phyloP scores from a whole-genome alignment of 2,113 vertebrate genomes.

The Xiphophorus couchianus region DNA sequence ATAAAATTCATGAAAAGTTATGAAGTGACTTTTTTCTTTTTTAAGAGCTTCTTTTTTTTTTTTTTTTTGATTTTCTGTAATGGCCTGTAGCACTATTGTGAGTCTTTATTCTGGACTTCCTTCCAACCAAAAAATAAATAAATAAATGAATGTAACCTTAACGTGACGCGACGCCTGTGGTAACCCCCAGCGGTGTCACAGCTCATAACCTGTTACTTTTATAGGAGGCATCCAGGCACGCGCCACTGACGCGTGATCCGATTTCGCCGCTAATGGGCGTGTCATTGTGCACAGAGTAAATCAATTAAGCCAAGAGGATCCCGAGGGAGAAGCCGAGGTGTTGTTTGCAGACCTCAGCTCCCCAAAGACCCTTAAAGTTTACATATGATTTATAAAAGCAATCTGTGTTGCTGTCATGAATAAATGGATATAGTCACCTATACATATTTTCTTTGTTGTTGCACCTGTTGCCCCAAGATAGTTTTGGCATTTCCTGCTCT shows the following conservation, averaged over 20 bases:
- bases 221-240: constrained; percentile 14
- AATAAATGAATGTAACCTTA: neutral
- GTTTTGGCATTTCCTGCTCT: constrained; percentile 6
- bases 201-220: constrained; percentile 42
- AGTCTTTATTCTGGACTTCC: neutral
- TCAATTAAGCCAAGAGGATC: constrained; percentile 71
- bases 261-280: constrained; percentile 57
- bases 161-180: neutral
- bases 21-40: neutral
- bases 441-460: neutral
- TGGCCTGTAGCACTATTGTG: neutral
- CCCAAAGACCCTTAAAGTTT: constrained; percentile 62
- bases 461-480: constrained; percentile 8
- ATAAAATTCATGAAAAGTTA: neutral
- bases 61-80: too few relatives aligned
- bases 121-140: neutral
- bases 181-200: constrained; percentile 11
- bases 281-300: constrained; percentile 72
- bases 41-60: too few relatives aligned
- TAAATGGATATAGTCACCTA: neutral
- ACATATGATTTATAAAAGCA: constrained; percentile 64
- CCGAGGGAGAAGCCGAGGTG: constrained; percentile 39
- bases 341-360: constrained; percentile 43
- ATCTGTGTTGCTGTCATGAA: constrained; percentile 57
- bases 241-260: constrained; percentile 44